Conservation (phyloP, 2,888 invertebrate genomes). For the Tetragnatha montana region DNA sequence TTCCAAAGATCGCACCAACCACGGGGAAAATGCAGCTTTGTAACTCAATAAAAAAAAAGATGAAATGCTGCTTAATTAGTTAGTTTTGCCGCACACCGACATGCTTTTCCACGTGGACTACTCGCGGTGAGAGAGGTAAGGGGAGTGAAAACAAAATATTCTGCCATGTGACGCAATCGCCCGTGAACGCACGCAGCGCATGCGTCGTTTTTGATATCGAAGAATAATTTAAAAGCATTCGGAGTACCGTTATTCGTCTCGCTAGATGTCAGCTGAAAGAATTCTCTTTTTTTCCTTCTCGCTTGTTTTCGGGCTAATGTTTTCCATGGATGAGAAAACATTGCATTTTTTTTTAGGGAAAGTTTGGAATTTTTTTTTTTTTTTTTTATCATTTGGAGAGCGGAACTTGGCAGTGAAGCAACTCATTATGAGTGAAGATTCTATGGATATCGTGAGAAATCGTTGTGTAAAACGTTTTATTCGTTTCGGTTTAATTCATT, state of each 20-base stretch:
- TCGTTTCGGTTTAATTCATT: no score
- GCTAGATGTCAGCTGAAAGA: background rate
- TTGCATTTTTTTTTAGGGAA: background rate
- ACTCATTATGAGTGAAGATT: background rate
- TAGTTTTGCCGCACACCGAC: background rate
- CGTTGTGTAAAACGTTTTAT: no score
- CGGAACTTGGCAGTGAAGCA: background rate
- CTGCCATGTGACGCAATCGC: constrained; percentile 36
- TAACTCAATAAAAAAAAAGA: background rate
- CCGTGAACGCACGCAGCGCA: background rate
- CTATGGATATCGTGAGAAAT: no score
- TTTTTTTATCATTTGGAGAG: background rate
- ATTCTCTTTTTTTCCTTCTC: background rate
- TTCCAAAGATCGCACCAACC: background rate
- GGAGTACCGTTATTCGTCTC: background rate
- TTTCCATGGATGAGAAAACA: background rate
- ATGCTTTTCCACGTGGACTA: background rate
- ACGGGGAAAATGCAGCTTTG: background rate
- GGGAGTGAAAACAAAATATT: constrained; percentile 4
- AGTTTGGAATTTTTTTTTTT: background rate
- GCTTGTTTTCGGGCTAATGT: background rate
- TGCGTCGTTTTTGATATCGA: background rate
- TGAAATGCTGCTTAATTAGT: background rate
- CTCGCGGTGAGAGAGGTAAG: background rate
- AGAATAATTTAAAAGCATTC: background rate